Evolutionary conservation across 1,140 invertebrate genomes (phyloP).

Genomic region (Lepidotrigona ventralis): DNA sequence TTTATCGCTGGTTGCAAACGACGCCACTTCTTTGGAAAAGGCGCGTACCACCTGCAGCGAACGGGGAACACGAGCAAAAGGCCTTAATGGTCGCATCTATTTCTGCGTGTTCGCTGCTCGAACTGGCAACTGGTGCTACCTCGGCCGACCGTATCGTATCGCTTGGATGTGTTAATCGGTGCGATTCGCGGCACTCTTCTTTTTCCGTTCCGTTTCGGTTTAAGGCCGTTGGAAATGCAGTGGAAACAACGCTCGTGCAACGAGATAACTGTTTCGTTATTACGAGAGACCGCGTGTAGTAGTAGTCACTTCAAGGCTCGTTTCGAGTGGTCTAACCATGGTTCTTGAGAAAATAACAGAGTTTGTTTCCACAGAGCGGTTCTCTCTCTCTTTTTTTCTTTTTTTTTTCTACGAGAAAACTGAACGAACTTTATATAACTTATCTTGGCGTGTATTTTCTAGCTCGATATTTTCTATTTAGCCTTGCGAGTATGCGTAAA

Average conservation of each 20-base stretch:
- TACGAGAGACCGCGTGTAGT: not conserved
- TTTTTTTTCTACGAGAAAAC: too few species aligned
- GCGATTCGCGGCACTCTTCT: not conserved
- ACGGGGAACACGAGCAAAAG: not conserved
- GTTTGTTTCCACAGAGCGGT: not conserved
- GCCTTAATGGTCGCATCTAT: conserved; percentile 33
- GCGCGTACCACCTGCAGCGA: conserved; percentile 42
- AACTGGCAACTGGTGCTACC: not conserved
- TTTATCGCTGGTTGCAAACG: conserved; percentile 23
- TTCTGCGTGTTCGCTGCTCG: conserved; percentile 6
- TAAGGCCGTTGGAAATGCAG: conserved; percentile 1
- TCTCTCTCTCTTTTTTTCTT: not conserved
- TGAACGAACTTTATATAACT: too few species aligned
- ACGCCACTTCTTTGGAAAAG: conserved; percentile 42
- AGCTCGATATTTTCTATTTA: too few species aligned
- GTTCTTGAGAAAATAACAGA: not conserved
- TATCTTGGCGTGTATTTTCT: too few species aligned
- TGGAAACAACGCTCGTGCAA: conserved; percentile 8
- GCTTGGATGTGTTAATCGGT: conserved; percentile 18
- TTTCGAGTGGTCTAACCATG: not conserved
- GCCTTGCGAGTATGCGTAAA: too few species aligned
- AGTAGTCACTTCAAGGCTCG: not conserved
- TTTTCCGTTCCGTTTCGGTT: not conserved
- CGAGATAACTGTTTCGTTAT: conserved; percentile 12
- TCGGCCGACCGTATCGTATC: not conserved